Conservation (phyloP, 2,888 invertebrate species). For the Mesodorylaimus sp. region DNA sequence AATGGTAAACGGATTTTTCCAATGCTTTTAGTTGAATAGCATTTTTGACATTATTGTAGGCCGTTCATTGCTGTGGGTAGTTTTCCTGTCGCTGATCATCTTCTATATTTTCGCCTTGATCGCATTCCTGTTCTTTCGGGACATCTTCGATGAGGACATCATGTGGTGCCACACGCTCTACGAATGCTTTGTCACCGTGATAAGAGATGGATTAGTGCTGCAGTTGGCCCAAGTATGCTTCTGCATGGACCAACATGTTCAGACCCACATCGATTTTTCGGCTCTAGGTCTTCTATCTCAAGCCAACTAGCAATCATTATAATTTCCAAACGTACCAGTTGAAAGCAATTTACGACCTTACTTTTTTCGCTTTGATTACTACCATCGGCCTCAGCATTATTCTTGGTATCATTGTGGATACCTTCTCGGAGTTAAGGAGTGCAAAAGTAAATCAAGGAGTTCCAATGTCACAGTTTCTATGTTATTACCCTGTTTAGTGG, state of each 20-base stretch:
- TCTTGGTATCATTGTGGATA: slow-evolving; percentile 35
- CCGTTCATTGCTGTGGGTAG: slow-evolving; percentile 32
- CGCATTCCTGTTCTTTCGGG: slow-evolving; percentile 31
- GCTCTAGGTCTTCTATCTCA: slow-evolving; percentile 14
- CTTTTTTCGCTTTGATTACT: slow-evolving; percentile 34
- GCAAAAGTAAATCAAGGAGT: slow-evolving; percentile 24
- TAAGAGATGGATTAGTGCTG: slow-evolving; percentile 32
- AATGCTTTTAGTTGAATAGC: neutral
- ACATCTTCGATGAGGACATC: slow-evolving; percentile 28
- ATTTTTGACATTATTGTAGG: slow-evolving; percentile 21
- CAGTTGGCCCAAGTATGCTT: slow-evolving; percentile 31
- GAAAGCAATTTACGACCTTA: slow-evolving; percentile 31
- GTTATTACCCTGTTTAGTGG: slow-evolving; percentile 27
- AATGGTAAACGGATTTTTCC: slow-evolving; percentile 23
- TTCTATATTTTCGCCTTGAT: slow-evolving; percentile 33
- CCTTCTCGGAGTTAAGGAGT: slow-evolving; percentile 33
- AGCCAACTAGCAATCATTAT: slow-evolving; percentile 13
- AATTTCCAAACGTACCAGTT: slow-evolving; percentile 29
- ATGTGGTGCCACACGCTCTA: slow-evolving; percentile 31
- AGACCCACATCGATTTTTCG: neutral
- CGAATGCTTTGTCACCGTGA: slow-evolving; percentile 33
- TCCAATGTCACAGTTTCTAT: too few species aligned
- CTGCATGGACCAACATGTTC: too few species aligned
- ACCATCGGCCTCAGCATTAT: slow-evolving; percentile 35
- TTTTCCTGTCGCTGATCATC: slow-evolving; percentile 30